Evolutionary conservation across 53 echinoderm and acorn worm species (phyloP).

Genomic region (Crossaster papposus): DNA sequence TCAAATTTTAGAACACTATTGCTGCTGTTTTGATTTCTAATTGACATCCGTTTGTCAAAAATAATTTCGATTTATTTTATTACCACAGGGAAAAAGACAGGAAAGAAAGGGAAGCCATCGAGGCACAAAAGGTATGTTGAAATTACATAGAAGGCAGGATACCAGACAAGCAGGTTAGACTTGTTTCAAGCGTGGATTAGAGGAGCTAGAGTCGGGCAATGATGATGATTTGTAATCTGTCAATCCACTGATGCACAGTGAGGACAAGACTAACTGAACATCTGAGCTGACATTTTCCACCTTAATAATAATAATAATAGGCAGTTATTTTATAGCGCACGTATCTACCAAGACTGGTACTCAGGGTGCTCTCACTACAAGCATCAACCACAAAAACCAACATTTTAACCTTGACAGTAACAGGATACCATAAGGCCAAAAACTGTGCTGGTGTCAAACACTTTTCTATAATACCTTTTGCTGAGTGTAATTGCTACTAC

Average conservation of each 20-base stretch:
- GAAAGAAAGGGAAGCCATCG: conserved; percentile 66
- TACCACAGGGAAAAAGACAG: conserved; percentile 59
- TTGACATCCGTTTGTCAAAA: not conserved
- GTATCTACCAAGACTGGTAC: no score
- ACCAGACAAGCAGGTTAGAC: not conserved
- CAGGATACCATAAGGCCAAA: no score
- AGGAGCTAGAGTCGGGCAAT: not conserved
- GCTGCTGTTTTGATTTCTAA: no score
- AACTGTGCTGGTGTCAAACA: no score
- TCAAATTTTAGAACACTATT: no score
- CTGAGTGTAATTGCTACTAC: no score
- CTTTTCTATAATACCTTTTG: no score
- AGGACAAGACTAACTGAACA: conserved; percentile 17
- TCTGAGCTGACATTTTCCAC: not conserved
- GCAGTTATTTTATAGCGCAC: no score
- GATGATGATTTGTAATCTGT: conserved; percentile 50
- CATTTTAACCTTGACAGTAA: no score
- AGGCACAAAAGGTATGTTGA: conserved; percentile 65
- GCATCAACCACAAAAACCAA: no score
- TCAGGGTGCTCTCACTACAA: no score
- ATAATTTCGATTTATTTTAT: not conserved
- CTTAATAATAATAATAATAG: no score
- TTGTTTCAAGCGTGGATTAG: not conserved
- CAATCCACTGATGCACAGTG: conserved; percentile 60
- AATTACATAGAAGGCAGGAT: not conserved